phyloP scores from a whole-genome alignment of 2,113 vertebrate species.

The Pluvianellus socialis region DNA sequence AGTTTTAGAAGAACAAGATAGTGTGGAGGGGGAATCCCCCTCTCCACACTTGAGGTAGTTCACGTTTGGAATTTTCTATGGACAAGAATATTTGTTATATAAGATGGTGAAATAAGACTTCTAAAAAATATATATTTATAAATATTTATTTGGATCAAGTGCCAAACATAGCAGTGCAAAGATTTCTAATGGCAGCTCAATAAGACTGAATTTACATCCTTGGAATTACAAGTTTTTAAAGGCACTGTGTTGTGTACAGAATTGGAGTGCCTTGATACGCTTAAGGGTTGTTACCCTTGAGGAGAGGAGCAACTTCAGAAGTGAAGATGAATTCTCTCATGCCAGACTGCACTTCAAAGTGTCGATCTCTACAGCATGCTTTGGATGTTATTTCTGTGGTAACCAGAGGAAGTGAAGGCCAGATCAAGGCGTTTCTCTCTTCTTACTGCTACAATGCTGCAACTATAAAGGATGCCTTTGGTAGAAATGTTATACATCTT shows the following conservation, averaged over 20 bases:
- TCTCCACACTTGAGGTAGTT: constrained; percentile 77
- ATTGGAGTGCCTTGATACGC: constrained; percentile 47
- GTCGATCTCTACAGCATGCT: constrained; percentile 90
- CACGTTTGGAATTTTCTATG: constrained; percentile 69
- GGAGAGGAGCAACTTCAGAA: constrained; percentile 26
- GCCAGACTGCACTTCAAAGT: constrained; percentile 90
- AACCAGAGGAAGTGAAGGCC: constrained; percentile 86
- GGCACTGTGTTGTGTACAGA: constrained; percentile 61
- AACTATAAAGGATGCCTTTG: constrained; percentile 87
- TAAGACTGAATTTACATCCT: constrained; percentile 76
- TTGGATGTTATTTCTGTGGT: constrained; percentile 88
- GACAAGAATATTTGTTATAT: constrained; percentile 78
- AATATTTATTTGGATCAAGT: constrained; percentile 83
- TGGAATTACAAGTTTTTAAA: constrained; percentile 75
- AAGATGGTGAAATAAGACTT: constrained; percentile 69
- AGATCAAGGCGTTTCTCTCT: constrained; percentile 87
- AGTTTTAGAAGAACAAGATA: constrained; percentile 81
- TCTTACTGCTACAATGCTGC: constrained; percentile 89
- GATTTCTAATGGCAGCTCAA: constrained; percentile 72
- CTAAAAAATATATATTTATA: constrained; percentile 72
- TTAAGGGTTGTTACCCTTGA: constrained; percentile 39
- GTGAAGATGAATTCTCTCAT: constrained; percentile 84
- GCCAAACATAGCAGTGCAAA: constrained; percentile 70
- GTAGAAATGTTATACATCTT: constrained; percentile 89
- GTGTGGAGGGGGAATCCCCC: constrained; percentile 89